Percentiles rank a stretch among this genome's conserved stretches.
Conservation (phyloP, 2,888 invertebrate genomes). For the Lysandra coridon region DNA sequence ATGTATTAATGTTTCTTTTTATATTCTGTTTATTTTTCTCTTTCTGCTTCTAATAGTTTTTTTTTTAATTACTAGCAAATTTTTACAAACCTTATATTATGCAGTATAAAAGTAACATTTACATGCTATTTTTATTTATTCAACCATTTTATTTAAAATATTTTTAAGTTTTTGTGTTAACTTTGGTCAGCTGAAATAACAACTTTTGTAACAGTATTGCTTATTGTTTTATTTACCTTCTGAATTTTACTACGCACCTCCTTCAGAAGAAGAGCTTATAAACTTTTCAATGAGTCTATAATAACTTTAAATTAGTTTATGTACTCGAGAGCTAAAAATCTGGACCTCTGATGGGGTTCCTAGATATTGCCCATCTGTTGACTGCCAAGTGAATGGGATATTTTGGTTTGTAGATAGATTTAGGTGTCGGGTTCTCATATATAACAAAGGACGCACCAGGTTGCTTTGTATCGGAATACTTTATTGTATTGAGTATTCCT, state of each 20-base stretch:
- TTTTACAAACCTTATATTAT: background rate
- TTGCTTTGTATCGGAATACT: background rate
- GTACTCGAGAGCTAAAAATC: conserved; percentile 54
- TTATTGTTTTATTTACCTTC: background rate
- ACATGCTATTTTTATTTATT: conserved; percentile 22
- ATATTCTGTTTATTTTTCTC: background rate
- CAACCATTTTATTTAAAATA: conserved; percentile 8
- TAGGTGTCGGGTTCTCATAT: background rate
- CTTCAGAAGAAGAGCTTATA: no score
- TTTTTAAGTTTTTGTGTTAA: background rate
- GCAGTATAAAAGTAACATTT: conserved; percentile 18
- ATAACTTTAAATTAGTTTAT: background rate
- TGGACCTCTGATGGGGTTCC: conserved; percentile 55
- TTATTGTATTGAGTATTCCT: background rate
- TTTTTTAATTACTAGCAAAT: background rate
- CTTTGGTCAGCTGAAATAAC: background rate
- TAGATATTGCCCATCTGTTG: conserved; percentile 56
- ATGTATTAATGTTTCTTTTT: background rate
- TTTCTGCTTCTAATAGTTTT: background rate
- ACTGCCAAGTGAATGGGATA: background rate
- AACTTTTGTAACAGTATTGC: background rate
- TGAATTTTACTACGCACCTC: background rate
- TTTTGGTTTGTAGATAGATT: conserved; percentile 42
- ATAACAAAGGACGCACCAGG: background rate
- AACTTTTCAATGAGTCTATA: no score